Evolutionary conservation across 2,113 vertebrate species (phyloP).

Genomic region (Azemiops feae): DNA sequence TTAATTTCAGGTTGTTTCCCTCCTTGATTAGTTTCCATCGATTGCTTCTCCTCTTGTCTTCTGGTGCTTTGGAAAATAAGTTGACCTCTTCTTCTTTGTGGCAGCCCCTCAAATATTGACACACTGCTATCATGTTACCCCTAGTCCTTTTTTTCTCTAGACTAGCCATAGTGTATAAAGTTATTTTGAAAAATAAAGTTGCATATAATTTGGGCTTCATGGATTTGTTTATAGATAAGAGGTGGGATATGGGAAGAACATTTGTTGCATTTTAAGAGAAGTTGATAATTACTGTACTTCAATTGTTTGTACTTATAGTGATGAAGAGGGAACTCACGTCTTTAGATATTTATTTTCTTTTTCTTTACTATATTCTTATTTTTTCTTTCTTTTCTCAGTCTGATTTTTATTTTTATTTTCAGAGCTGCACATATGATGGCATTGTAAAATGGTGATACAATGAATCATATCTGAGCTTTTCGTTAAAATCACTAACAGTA

Average conservation of each 20-base stretch:
- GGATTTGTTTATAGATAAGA: neutral
- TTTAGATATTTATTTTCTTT: neutral
- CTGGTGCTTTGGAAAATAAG: too few species aligned
- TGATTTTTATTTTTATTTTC: neutral
- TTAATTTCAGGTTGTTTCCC: too few species aligned
- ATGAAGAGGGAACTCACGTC: neutral
- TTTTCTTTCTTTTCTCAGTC: neutral
- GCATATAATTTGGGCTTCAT: neutral
- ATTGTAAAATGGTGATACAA: slow-evolving; percentile 28
- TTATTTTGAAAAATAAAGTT: neutral
- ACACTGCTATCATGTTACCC: too few species aligned
- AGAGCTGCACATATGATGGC: slow-evolving; percentile 14
- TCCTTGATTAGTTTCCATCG: too few species aligned
- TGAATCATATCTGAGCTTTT: slow-evolving; percentile 21
- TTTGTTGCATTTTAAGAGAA: neutral
- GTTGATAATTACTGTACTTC: neutral
- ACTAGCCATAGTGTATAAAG: neutral
- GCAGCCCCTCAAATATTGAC: too few species aligned
- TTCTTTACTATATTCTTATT: neutral
- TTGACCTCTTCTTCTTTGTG: too few species aligned
- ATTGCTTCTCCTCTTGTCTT: too few species aligned
- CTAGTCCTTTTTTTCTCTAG: too few species aligned
- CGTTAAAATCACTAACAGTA: slow-evolving; percentile 1
- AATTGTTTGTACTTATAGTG: neutral
- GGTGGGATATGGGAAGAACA: neutral